Conservation (phyloP, 1,140 invertebrate species). For the Thereuonema tuberculata region DNA sequence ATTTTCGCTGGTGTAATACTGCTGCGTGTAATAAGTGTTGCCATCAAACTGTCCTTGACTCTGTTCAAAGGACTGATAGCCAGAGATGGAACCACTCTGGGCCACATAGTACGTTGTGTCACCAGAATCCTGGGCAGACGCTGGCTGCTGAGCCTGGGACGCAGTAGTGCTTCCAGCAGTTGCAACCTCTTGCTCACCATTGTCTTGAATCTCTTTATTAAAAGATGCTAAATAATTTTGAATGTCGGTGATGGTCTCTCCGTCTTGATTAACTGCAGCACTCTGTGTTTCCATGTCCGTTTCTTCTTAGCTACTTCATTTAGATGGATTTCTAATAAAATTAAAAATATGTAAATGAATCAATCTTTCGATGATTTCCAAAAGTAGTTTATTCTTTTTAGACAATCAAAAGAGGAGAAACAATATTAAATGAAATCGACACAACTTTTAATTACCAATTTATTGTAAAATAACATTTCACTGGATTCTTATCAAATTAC, state of each 20-base stretch:
- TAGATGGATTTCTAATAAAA: no score
- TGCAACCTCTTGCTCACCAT: conserved; percentile 15
- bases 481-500: no score
- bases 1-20: conserved; percentile 1
- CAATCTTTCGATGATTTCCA: no score
- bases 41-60: conserved; percentile 5
- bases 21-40: neutral
- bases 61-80: conserved; percentile 1
- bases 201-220: conserved; percentile 63
- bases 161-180: conserved; percentile 16
- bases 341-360: no score
- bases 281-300: neutral
- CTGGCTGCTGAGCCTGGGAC: conserved; percentile 29
- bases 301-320: no score
- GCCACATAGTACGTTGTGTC: conserved; percentile 4
- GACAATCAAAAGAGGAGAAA: no score
- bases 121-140: conserved; percentile 9
- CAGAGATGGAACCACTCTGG: neutral
- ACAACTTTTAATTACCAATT: no score
- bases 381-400: no score
- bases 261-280: neutral
- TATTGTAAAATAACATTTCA: no score
- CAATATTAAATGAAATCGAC: no score
- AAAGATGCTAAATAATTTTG: conserved; percentile 70
- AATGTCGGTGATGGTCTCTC: conserved; percentile 52